Evolutionary conservation across 92 coral and sea anemone genomes (phyloP).

Genomic region (Pocillopora grandis): DNA sequence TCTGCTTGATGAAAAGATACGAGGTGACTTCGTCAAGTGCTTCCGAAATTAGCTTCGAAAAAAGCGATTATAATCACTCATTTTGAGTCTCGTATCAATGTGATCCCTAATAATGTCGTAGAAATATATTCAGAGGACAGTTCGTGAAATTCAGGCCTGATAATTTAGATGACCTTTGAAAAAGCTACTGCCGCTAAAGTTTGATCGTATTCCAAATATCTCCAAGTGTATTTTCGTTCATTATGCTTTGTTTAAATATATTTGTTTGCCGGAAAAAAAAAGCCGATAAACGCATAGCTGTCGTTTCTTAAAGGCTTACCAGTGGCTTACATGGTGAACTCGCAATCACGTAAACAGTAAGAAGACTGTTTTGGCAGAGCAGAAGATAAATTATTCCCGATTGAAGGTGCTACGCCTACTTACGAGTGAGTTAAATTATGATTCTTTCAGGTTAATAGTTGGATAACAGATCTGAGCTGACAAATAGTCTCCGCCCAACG

Average conservation of each 20-base stretch:
- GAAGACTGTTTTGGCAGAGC: no score
- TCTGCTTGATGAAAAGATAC: constrained; percentile 34
- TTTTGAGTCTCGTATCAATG: constrained; percentile 6
- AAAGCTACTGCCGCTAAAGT: neutral
- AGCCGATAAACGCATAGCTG: neutral
- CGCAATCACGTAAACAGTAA: neutral
- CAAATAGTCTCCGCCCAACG: constrained; percentile 5
- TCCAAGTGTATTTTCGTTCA: neutral
- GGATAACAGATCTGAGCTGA: constrained; percentile 17
- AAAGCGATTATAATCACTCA: no score
- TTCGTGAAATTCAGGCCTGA: neutral
- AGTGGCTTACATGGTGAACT: neutral
- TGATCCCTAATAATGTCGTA: neutral
- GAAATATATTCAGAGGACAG: neutral
- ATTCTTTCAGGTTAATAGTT: neutral
- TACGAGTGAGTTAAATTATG: neutral
- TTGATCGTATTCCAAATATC: constrained; percentile 28
- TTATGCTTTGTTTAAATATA: constrained; percentile 15
- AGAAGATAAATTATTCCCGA: neutral
- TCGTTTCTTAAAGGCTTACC: neutral
- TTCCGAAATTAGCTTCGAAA: constrained; percentile 32
- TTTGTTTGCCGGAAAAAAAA: constrained; percentile 9
- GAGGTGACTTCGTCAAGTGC: constrained; percentile 18
- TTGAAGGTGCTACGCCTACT: neutral
- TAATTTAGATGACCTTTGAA: constrained; percentile 17